Percentiles rank a stretch among this genome's conserved stretches.
Conservation (phyloP, 2,888 invertebrate genomes). For the Patella depressa region DNA sequence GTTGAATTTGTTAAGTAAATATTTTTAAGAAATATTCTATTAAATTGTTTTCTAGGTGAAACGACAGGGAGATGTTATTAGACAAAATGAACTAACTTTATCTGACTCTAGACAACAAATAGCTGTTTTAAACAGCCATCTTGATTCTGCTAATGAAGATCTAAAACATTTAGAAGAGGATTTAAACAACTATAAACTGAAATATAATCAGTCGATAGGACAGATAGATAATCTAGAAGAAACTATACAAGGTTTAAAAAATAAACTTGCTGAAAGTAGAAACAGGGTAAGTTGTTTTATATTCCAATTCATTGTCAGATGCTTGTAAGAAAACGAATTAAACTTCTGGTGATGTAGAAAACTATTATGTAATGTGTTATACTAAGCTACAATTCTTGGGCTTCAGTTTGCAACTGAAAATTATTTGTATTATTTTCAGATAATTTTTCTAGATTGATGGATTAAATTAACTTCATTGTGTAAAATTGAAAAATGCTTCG, state of each 20-base stretch:
- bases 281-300: conserved; percentile 44
- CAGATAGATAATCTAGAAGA: conserved; percentile 61
- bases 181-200: conserved; percentile 61
- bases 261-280: conserved; percentile 60
- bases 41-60: conserved; percentile 46
- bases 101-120: conserved; percentile 60
- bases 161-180: conserved; percentile 50
- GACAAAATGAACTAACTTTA: conserved; percentile 56
- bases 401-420: too few species aligned
- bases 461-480: too few species aligned
- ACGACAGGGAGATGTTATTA: conserved; percentile 51
- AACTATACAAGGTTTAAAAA: conserved; percentile 58
- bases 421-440: too few species aligned
- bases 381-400: too few species aligned
- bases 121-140: conserved; percentile 60
- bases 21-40: background rate
- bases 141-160: conserved; percentile 52
- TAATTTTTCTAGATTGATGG: too few species aligned
- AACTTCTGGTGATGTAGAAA: too few species aligned
- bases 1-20: background rate
- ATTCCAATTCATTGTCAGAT: background rate
- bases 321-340: too few species aligned
- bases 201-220: conserved; percentile 54
- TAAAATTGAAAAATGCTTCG: too few species aligned
- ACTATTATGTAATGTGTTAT: too few species aligned